Percentiles rank a stretch among this genome's conserved stretches.
Conservation (phyloP, 1,140 invertebrate genomes). For the Stratiolaelaps scimitus region DNA sequence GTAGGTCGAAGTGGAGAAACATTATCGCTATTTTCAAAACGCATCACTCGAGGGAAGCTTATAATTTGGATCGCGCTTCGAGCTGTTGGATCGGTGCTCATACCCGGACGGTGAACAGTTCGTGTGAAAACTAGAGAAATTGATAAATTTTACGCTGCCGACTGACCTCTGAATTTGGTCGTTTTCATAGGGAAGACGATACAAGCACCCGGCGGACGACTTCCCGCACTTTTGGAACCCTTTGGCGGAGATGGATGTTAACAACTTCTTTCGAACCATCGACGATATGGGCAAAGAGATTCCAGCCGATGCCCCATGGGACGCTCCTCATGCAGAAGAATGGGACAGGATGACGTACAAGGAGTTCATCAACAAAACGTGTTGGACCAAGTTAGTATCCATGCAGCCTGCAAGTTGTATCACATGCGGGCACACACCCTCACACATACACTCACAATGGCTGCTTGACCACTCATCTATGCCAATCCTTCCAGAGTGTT, state of each 20-base stretch:
- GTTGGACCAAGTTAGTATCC: slow-evolving; percentile 39
- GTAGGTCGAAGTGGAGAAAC: too few species aligned
- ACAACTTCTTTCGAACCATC: slow-evolving; percentile 35
- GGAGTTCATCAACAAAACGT: slow-evolving; percentile 40
- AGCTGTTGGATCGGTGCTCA: too few species aligned
- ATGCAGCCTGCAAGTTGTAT: background rate
- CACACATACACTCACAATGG: slow-evolving; percentile 15
- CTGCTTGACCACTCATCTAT: background rate
- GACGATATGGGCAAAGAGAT: slow-evolving; percentile 39
- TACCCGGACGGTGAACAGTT: too few species aligned
- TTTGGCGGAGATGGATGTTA: slow-evolving; percentile 33
- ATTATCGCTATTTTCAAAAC: too few species aligned
- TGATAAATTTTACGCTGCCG: slow-evolving; percentile 32
- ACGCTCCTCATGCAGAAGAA: slow-evolving; percentile 40
- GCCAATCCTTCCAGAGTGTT: too few species aligned
- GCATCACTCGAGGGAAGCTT: too few species aligned
- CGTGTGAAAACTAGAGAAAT: slow-evolving; percentile 36
- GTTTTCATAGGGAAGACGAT: slow-evolving; percentile 29
- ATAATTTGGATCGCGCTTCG: too few species aligned
- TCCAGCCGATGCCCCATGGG: slow-evolving; percentile 41
- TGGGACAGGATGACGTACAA: slow-evolving; percentile 42
- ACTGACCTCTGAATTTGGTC: background rate
- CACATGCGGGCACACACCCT: too few species aligned
- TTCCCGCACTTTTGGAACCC: slow-evolving; percentile 30
- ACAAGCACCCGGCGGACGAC: slow-evolving; percentile 31